Conservation (phyloP, 1,140 invertebrate species). For the Cecropterus lyciades region DNA sequence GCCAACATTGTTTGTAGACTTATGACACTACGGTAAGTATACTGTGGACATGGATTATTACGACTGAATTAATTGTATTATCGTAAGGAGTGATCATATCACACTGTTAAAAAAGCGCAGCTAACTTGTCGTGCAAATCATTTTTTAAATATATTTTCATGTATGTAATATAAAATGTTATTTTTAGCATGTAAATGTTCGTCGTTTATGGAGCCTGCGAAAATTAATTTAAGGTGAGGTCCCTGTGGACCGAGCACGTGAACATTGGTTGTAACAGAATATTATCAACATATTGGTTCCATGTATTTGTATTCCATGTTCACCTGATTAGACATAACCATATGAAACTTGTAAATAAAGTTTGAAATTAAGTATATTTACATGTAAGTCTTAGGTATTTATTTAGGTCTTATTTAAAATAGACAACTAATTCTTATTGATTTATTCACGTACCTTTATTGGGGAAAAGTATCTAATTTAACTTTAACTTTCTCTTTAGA, state of each 20-base stretch:
- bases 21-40: constrained; percentile 13
- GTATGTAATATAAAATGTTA: constrained; percentile 4
- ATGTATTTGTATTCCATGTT: constrained; percentile 7
- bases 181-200: not conserved
- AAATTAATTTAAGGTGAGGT: not conserved
- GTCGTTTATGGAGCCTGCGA: no score
- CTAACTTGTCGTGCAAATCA: constrained; percentile 1
- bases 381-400: constrained; percentile 12
- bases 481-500: not conserved
- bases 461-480: not conserved
- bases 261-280: constrained; percentile 8
- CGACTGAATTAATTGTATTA: constrained; percentile 1
- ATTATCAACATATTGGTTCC: not conserved
- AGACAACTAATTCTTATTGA: not conserved
- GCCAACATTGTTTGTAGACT: constrained; percentile 12
- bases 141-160: constrained; percentile 4
- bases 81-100: constrained; percentile 6
- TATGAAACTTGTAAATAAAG: constrained; percentile 12
- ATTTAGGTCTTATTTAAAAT: constrained; percentile 5
- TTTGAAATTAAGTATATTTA: constrained; percentile 9
- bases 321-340: constrained; percentile 2
- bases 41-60: constrained; percentile 9
- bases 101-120: not conserved
- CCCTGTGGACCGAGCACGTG: not conserved
- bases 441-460: not conserved